Conservation (phyloP, 2,888 invertebrate genomes). For the Perdita meconis region DNA sequence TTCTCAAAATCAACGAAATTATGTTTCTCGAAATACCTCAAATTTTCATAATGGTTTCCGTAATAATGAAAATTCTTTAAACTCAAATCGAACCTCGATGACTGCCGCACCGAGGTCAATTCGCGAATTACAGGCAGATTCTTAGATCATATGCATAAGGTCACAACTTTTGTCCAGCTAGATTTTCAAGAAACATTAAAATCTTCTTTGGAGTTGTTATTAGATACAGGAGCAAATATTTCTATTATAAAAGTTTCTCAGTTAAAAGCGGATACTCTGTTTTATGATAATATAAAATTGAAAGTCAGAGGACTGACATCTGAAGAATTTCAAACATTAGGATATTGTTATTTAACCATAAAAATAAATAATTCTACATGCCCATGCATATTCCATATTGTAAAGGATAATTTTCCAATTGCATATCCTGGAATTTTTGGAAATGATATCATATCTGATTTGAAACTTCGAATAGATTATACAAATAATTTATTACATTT, state of each 20-base stretch:
- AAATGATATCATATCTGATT: too few species aligned
- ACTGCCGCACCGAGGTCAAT: slow-evolving; percentile 4
- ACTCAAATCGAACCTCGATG: neutral
- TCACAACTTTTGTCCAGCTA: neutral
- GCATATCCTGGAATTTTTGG: too few species aligned
- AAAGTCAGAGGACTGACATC: neutral
- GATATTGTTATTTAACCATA: slow-evolving; percentile 6
- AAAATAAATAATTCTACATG: too few species aligned
- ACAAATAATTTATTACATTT: too few species aligned
- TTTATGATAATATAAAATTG: neutral
- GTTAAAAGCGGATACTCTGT: neutral
- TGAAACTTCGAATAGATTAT: too few species aligned
- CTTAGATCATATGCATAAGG: neutral
- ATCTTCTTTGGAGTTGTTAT: neutral
- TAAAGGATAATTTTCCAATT: too few species aligned
- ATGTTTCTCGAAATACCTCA: too few species aligned
- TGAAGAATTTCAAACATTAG: neutral
- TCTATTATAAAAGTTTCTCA: slow-evolving; percentile 4
- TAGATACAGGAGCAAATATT: neutral
- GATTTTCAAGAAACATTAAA: neutral
- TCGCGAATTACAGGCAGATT: neutral
- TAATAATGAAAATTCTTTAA: neutral
- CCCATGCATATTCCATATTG: too few species aligned
- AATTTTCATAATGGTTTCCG: neutral
- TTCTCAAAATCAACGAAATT: too few species aligned